Evolutionary conservation across 2,113 vertebrate species (phyloP).

Genomic region (Grus americana): DNA sequence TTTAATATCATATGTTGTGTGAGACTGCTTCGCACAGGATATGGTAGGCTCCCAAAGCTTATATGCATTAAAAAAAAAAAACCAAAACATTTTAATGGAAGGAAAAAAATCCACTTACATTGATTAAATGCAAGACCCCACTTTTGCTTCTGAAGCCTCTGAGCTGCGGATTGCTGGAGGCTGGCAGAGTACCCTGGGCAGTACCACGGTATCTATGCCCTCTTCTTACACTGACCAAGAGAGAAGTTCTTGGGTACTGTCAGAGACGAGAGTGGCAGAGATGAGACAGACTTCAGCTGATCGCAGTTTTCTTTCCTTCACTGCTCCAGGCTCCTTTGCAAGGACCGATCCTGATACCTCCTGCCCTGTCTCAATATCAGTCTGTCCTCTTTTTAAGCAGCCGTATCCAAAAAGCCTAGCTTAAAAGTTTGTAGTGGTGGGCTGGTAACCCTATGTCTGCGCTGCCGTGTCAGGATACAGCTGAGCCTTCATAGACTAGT

Average conservation of each 20-base stretch:
- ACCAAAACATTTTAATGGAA: background rate
- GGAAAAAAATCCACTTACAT: background rate
- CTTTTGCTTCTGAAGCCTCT: background rate
- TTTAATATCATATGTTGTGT: background rate
- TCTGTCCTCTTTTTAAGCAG: background rate
- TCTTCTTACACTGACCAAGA: background rate
- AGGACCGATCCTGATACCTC: background rate
- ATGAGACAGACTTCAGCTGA: background rate
- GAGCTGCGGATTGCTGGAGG: background rate
- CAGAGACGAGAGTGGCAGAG: background rate
- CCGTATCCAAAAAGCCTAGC: background rate
- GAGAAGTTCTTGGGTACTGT: background rate
- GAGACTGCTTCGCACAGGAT: background rate
- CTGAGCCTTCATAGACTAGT: background rate
- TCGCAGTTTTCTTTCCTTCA: background rate
- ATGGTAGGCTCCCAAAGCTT: background rate
- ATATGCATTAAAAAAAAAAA: background rate
- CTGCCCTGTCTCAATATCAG: background rate
- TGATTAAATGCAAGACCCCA: background rate
- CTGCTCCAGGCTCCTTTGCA: background rate
- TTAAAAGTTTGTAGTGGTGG: background rate
- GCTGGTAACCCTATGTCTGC: background rate
- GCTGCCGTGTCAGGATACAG: background rate
- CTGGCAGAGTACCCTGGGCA: background rate
- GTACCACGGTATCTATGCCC: rapidly evolving